Evolutionary conservation across 2,113 vertebrate genomes (phyloP).

Genomic region (Cepphus grylle): DNA sequence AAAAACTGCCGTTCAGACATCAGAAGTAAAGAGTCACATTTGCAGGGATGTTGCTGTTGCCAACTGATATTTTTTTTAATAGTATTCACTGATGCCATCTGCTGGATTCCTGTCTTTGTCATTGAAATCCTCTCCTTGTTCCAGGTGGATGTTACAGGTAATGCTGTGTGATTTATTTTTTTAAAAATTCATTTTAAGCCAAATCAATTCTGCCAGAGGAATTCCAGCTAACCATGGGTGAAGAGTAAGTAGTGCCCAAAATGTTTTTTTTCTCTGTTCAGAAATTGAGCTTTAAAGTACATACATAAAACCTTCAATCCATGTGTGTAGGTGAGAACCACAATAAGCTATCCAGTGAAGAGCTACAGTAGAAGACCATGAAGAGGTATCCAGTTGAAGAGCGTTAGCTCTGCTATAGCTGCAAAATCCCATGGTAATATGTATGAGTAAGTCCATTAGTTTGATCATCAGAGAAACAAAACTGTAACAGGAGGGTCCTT

Average conservation of each 20-base stretch:
- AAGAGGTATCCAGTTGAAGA: neutral
- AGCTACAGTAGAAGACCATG: neutral
- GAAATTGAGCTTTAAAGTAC: neutral
- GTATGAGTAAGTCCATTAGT: neutral
- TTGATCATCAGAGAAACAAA: neutral
- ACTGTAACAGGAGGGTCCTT: neutral
- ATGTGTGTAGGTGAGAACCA: neutral
- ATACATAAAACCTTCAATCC: neutral
- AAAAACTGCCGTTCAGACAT: slow-evolving; percentile 74
- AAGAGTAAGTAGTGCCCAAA: neutral
- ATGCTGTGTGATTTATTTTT: neutral
- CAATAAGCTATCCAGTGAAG: neutral
- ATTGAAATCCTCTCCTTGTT: slow-evolving; percentile 78
- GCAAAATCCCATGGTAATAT: neutral
- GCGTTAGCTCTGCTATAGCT: neutral
- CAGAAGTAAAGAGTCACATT: slow-evolving; percentile 71
- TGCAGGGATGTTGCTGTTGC: slow-evolving; percentile 74
- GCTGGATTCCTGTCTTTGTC: slow-evolving; percentile 86
- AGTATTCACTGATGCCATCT: slow-evolving; percentile 90
- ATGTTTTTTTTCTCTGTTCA: neutral
- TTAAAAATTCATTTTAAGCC: neutral
- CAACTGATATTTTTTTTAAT: slow-evolving; percentile 76
- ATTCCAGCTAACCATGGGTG: neutral
- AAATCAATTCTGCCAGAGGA: neutral
- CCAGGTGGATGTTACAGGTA: slow-evolving; percentile 77